Evolutionary conservation across 1,140 invertebrate genomes (phyloP).

Genomic region (Brachionus rubens): DNA sequence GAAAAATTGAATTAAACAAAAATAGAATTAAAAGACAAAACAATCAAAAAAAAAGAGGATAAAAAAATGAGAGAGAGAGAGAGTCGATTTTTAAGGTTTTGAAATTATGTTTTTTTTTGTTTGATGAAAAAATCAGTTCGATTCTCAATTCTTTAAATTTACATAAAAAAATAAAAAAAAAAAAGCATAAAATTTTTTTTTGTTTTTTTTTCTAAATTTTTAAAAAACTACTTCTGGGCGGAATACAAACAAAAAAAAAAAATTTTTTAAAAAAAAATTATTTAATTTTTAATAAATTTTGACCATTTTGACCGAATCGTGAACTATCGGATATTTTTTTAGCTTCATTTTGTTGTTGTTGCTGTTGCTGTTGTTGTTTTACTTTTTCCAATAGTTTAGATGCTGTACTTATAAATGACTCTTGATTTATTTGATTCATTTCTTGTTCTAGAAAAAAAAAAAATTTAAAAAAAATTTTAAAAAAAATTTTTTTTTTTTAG

Average conservation of each 20-base stretch:
- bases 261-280: background rate
- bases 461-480: background rate
- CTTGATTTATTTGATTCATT: constrained; percentile 37
- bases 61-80: too few species aligned
- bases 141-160: too few species aligned
- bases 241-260: constrained; percentile 6
- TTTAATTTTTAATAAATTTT: constrained; percentile 21
- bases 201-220: background rate
- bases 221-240: background rate
- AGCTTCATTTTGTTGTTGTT: background rate
- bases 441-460: constrained; percentile 5
- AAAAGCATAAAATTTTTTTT: too few species aligned
- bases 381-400: constrained; percentile 26
- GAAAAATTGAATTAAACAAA: too few species aligned
- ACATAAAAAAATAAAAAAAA: too few species aligned
- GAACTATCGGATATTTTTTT: background rate
- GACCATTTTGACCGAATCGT: background rate
- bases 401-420: constrained; percentile 40
- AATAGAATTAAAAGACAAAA: too few species aligned
- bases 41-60: too few species aligned
- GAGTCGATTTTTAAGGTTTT: too few species aligned
- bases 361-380: constrained; percentile 13
- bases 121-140: too few species aligned
- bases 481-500: background rate
- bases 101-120: too few species aligned